These are phyloP conservation scores for Drosophila prosaltans DNA, from an alignment of 1,140 invertebrate species.

Conservation along the genomic window DNA sequence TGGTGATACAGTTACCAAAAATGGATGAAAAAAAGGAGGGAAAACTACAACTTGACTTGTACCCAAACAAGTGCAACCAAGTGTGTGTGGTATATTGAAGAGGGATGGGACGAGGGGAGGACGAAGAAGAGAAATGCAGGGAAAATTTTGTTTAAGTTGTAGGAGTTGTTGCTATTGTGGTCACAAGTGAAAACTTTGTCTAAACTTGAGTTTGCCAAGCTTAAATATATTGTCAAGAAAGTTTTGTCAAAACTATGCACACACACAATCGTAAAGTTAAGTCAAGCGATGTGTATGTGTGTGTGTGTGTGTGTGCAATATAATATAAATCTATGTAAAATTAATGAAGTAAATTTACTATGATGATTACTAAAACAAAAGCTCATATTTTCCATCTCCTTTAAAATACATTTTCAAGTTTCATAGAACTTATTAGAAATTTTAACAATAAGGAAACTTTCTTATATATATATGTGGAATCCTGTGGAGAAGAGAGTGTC, in stretches of 20 bases:
- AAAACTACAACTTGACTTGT: constrained; percentile 53
- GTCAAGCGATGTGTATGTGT: not conserved
- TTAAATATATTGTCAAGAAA: constrained; percentile 54
- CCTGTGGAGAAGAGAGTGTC: no score
- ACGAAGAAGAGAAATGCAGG: not conserved
- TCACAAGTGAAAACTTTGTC: constrained; percentile 67
- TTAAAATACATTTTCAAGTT: not conserved
- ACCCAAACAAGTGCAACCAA: constrained; percentile 61
- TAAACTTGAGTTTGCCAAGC: constrained; percentile 48
- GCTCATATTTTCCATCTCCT: not conserved
- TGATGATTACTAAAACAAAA: not conserved
- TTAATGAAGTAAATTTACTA: not conserved
- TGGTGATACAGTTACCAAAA: constrained; percentile 33
- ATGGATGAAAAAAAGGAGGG: not conserved
- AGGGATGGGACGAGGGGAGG: not conserved
- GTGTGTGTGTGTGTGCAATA: not conserved
- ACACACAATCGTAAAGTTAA: constrained; percentile 4
- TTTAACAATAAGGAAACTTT: not conserved
- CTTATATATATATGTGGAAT: not conserved
- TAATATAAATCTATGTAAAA: constrained; percentile 10
- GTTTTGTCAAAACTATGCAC: constrained; percentile 26
- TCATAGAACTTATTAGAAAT: not conserved
- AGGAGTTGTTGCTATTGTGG: constrained; percentile 46
- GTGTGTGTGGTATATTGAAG: constrained; percentile 48
- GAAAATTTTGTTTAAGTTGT: constrained; percentile 24